phyloP scores from a whole-genome alignment of 2,888 invertebrate species.

The Baronia brevicornis region DNA sequence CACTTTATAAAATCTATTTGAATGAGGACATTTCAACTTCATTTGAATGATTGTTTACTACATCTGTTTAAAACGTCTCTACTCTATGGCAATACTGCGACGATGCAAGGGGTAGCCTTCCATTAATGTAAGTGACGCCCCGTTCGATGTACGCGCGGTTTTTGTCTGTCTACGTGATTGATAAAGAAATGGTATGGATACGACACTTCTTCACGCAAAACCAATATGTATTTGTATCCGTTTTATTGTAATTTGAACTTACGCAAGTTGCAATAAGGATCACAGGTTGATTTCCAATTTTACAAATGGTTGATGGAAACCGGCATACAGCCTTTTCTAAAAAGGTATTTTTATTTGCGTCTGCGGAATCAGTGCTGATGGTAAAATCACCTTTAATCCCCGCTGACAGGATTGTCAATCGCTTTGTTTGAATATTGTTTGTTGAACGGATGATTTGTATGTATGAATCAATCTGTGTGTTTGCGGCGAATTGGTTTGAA shows the following conservation, averaged over 20 bases:
- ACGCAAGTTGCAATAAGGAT: slow-evolving; percentile 4
- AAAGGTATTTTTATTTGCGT: slow-evolving; percentile 14
- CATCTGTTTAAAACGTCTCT: too few species aligned
- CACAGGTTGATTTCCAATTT: slow-evolving; percentile 1
- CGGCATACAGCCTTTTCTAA: slow-evolving; percentile 18
- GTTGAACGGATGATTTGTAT: slow-evolving; percentile 4
- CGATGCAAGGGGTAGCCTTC: slow-evolving; percentile 38
- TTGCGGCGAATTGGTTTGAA: slow-evolving; percentile 16
- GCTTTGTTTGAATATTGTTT: not conserved
- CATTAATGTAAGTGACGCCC: slow-evolving; percentile 69
- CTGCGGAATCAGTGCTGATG: not conserved
- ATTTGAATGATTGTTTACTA: slow-evolving; percentile 1
- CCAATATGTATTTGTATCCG: slow-evolving; percentile 2
- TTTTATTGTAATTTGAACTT: slow-evolving; percentile 7
- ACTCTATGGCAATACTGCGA: slow-evolving; percentile 34
- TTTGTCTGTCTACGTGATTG: slow-evolving; percentile 67
- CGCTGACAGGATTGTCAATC: not conserved
- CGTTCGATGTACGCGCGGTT: slow-evolving; percentile 61
- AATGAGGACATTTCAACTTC: too few species aligned
- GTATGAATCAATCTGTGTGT: slow-evolving; percentile 16
- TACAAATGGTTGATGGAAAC: slow-evolving; percentile 10
- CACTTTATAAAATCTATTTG: too few species aligned
- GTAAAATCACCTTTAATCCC: slow-evolving; percentile 3
- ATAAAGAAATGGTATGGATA: slow-evolving; percentile 63
- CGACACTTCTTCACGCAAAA: slow-evolving; percentile 40